Evolutionary conservation across 2,888 invertebrate genomes (phyloP), one percentile per base, ranked within the genome.

Genomic region (Archips crataeganus): DNA sequence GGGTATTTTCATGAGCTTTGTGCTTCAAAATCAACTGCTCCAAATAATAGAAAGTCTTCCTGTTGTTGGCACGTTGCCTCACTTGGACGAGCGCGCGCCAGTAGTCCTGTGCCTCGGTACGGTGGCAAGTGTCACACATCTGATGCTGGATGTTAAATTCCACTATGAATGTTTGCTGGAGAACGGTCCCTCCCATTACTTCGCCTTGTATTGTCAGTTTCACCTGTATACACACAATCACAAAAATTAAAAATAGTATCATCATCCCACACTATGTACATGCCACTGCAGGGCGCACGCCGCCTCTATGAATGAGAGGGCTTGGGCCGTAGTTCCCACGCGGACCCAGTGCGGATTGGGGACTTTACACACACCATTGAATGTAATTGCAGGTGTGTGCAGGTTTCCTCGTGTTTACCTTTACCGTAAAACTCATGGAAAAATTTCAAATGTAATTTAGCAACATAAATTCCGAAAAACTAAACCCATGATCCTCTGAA

Each of bases 61-160:
- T 98, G 90, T 99, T 99, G 79, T 97, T 97, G 0, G 98, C 96
- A 74, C 97, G 96, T 84, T 98, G 98, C 45, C 98, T 94, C 6
- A 98, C 97, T 96, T 99, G 97, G 70, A 98, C 97, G 88, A 98
- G 82, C 57, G 99, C 98, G 82, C 98, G 97, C 99, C 99, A 99
- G 87, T 96, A 99, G 91, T 99, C 98, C 88, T 99, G 99, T 0
- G 99, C 99, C 90, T 99, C 99, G 0, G 97, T 96, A 15, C 99
- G 96, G 89, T 99, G 99, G 88, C 99, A 99, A 75, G 99, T 98
- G 85, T 98, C 98, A 89, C 99, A 99, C 98, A 99, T 99, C 89
- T 99, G 99, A 93, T 97, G 97, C 82, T 97, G 97, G 0, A 99
- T 96, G 0, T 96, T 96, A 87, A 97, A 99, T 87, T 99, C 99